Evolutionary conservation across 2,113 vertebrate genomes (phyloP).

Genomic region (Eolophus roseicapilla): DNA sequence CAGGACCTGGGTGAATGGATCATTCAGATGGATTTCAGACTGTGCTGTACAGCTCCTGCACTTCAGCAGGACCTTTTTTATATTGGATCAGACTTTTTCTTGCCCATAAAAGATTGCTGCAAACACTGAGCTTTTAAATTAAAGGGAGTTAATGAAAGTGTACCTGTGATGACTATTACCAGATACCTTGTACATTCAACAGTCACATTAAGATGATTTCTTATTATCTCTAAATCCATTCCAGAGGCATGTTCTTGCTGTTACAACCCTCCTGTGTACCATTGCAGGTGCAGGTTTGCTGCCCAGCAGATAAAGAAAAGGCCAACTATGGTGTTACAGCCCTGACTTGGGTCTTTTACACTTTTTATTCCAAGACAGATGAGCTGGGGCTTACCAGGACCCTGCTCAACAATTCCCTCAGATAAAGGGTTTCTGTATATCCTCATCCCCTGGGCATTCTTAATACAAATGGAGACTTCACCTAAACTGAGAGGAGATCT

Average conservation of each 20-base stretch:
- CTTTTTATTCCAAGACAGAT: neutral
- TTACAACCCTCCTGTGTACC: constrained; percentile 52
- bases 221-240: constrained; percentile 56
- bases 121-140: constrained; percentile 64
- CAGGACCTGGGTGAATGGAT: neutral
- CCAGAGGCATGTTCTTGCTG: neutral
- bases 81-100: constrained; percentile 19
- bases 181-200: constrained; percentile 36
- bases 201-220: constrained; percentile 62
- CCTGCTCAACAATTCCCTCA: neutral
- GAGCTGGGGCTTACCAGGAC: neutral
- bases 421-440: neutral
- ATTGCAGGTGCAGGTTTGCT: constrained; percentile 18
- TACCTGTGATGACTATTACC: constrained; percentile 57
- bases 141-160: constrained; percentile 65
- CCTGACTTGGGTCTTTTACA: neutral
- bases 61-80: neutral
- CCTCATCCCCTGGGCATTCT: neutral
- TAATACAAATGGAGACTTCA: constrained; percentile 11
- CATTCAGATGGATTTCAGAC: neutral
- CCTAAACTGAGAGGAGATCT: neutral
- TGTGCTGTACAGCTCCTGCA: neutral
- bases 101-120: neutral
- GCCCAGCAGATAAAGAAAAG: neutral
- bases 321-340: neutral